Evolutionary conservation across 2,797 vertebrate species (phyloP).

Genomic region (Tenualosa ilisha): DNA sequence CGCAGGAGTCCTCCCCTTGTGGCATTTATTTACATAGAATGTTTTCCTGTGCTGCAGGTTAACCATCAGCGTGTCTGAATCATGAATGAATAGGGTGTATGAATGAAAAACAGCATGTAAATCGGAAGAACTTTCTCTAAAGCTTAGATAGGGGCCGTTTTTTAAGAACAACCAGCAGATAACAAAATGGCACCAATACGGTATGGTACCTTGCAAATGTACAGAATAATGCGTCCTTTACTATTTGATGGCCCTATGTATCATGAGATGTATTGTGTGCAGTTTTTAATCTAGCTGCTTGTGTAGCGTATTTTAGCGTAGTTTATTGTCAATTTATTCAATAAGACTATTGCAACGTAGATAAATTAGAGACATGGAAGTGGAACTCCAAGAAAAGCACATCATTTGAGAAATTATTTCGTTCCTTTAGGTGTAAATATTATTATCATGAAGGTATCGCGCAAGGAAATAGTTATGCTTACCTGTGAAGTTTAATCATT

Average conservation of each 20-base stretch:
- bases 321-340: too few species aligned
- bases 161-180: not conserved
- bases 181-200: too few species aligned
- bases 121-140: not conserved
- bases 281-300: too few species aligned
- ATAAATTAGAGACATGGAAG: too few species aligned
- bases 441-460: too few species aligned
- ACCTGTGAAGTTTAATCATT: too few species aligned
- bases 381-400: too few species aligned
- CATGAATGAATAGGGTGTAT: slow-evolving; percentile 27
- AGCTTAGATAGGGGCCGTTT: not conserved
- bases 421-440: too few species aligned
- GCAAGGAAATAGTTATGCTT: too few species aligned
- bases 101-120: slow-evolving; percentile 28
- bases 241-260: not conserved
- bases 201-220: not conserved
- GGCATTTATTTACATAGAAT: slow-evolving; percentile 41
- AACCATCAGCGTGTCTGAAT: slow-evolving; percentile 26
- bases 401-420: too few species aligned
- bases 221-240: not conserved
- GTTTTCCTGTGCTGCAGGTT: slow-evolving; percentile 37
- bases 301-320: too few species aligned
- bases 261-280: not conserved
- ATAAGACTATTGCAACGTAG: too few species aligned
- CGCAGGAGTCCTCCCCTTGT: slow-evolving; percentile 43